phyloP scores from a whole-genome alignment of 2,888 invertebrate species.

The Schrankia costaestrigalis region DNA sequence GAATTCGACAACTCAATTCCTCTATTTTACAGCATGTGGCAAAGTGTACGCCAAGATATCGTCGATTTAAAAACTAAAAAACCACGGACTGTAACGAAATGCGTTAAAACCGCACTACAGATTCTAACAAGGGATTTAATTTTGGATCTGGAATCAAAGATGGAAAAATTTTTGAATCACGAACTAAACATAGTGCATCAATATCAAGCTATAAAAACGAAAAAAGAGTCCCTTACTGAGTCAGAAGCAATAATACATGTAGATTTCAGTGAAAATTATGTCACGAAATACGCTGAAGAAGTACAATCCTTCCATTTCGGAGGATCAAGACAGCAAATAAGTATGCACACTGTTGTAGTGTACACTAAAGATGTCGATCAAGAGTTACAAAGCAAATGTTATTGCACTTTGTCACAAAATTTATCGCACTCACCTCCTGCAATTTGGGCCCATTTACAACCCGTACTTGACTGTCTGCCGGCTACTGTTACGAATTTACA shows the following conservation, averaged over 20 bases:
- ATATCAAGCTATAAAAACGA: slow-evolving; percentile 5
- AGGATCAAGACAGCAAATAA: slow-evolving; percentile 35
- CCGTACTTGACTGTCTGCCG: slow-evolving; percentile 6
- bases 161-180: background rate
- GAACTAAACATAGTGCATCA: slow-evolving; percentile 11
- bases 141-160: background rate
- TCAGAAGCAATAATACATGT: slow-evolving; percentile 19
- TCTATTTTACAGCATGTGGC: background rate
- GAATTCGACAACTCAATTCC: background rate
- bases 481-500: slow-evolving; percentile 5
- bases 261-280: slow-evolving; percentile 52
- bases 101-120: slow-evolving; percentile 3
- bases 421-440: slow-evolving; percentile 29
- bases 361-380: slow-evolving; percentile 25
- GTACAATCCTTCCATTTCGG: slow-evolving; percentile 36
- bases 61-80: slow-evolving; percentile 3
- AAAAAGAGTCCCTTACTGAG: slow-evolving; percentile 18
- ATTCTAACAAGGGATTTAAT: background rate
- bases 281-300: slow-evolving; percentile 33
- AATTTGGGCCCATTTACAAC: slow-evolving; percentile 22
- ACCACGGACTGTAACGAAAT: background rate
- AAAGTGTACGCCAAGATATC: background rate
- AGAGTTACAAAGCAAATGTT: too few species aligned
- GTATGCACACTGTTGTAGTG: slow-evolving; percentile 47
- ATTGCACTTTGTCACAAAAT: slow-evolving; percentile 37